These are phyloP conservation scores for Zaprionus tsacasi DNA, from an alignment of 1,140 invertebrate species.

Conservation along the genomic window DNA sequence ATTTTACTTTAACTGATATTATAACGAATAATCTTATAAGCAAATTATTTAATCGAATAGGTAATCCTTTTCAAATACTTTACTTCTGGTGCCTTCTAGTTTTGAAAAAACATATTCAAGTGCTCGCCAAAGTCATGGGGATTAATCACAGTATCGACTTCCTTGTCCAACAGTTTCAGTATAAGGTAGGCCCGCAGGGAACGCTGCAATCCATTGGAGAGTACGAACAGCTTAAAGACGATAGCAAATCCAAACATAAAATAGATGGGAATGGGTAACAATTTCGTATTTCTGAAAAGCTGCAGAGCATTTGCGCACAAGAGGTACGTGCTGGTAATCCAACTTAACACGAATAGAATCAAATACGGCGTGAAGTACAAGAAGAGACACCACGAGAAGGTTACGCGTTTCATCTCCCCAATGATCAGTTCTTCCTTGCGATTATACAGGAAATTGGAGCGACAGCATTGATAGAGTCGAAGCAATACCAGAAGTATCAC, in stretches of 20 bases:
- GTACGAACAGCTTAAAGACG: slow-evolving; percentile 34
- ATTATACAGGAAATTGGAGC: slow-evolving; percentile 6
- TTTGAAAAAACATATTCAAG: slow-evolving; percentile 27
- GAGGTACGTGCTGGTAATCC: slow-evolving; percentile 8
- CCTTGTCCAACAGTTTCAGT: neutral
- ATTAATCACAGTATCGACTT: slow-evolving; percentile 10
- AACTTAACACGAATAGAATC: slow-evolving; percentile 1
- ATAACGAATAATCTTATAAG: no score
- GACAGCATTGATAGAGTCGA: slow-evolving; percentile 13
- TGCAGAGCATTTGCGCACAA: neutral
- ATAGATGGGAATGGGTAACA: neutral
- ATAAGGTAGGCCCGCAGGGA: neutral
- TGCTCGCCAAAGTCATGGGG: slow-evolving; percentile 43
- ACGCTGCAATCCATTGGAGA: slow-evolving; percentile 2
- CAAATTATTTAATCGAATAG: no score
- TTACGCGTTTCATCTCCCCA: neutral
- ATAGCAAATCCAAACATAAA: slow-evolving; percentile 1
- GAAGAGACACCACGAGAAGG: neutral
- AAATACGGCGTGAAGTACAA: slow-evolving; percentile 23
- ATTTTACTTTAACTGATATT: no score
- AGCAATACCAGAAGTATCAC: neutral
- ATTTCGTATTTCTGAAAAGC: no score
- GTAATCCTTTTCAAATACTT: no score
- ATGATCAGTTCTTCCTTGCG: neutral
- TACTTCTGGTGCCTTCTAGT: neutral